Evolutionary conservation across 2,113 vertebrate genomes (phyloP).

Genomic region (Chamaea fasciata): DNA sequence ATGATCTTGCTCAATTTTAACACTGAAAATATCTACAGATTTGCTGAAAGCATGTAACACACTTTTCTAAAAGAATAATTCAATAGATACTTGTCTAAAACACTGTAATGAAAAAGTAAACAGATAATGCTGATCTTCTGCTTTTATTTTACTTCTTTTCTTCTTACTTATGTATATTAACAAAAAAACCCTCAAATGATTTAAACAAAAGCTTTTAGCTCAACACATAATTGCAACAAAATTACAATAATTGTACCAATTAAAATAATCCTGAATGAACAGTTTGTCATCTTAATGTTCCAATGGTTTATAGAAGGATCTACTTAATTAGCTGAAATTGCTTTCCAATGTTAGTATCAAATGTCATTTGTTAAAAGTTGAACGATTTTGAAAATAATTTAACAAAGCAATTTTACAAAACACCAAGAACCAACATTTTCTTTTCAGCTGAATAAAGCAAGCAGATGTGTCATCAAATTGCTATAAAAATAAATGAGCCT

Average conservation of each 20-base stretch:
- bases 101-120: slow-evolving; percentile 53
- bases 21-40: slow-evolving; percentile 29
- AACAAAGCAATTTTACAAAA: slow-evolving; percentile 82
- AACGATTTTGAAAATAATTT: slow-evolving; percentile 85
- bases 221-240: slow-evolving; percentile 93
- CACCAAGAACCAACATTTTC: slow-evolving; percentile 80
- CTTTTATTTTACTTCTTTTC: slow-evolving; percentile 73
- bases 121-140: slow-evolving; percentile 66
- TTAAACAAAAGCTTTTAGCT: slow-evolving; percentile 93
- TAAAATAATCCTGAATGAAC: slow-evolving; percentile 98
- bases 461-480: slow-evolving; percentile 81
- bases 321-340: slow-evolving; percentile 94
- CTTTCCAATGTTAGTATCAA: slow-evolving; percentile 89
- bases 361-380: slow-evolving; percentile 92
- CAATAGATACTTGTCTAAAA: slow-evolving; percentile 55
- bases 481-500: slow-evolving; percentile 83
- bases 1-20: slow-evolving; percentile 23
- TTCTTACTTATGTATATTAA: slow-evolving; percentile 77
- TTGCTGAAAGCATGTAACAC: slow-evolving; percentile 45
- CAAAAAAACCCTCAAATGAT: slow-evolving; percentile 81
- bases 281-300: slow-evolving; percentile 98
- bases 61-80: slow-evolving; percentile 59
- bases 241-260: slow-evolving; percentile 99
- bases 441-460: slow-evolving; percentile 79
- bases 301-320: slow-evolving; percentile 88